Percentiles rank a stretch among this genome's conserved stretches.
Evolutionary conservation across 1,140 invertebrate species (phyloP).

Genomic region (Alviniconcha marisindica): DNA sequence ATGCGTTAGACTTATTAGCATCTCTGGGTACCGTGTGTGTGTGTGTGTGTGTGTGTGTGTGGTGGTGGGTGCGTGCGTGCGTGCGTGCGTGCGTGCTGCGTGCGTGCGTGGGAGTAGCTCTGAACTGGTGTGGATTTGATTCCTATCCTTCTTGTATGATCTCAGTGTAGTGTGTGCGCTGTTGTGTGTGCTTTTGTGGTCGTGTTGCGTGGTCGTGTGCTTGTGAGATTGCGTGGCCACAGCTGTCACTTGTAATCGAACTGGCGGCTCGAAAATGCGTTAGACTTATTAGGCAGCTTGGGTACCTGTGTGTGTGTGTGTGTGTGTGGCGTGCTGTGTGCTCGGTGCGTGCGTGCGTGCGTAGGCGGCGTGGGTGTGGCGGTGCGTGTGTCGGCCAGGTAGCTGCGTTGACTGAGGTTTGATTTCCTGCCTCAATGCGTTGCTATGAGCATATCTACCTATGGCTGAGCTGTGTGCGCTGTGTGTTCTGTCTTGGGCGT

Average conservation of each 20-base stretch:
- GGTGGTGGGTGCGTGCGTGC: not conserved
- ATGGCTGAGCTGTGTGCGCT: not conserved
- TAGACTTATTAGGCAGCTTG: not conserved
- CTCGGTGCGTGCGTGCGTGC: slow-evolving; percentile 1
- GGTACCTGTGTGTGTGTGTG: not conserved
- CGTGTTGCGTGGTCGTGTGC: no score
- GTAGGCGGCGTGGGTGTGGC: not conserved
- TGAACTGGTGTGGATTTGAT: not conserved
- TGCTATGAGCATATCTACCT: no score
- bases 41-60: slow-evolving; percentile 2
- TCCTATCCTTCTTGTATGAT: not conserved
- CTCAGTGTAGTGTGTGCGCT: no score
- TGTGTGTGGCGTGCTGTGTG: no score
- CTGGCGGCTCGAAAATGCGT: no score
- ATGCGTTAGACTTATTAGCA: not conserved
- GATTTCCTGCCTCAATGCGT: no score
- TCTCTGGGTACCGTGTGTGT: not conserved
- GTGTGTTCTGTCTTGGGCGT: not conserved
- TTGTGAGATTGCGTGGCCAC: no score
- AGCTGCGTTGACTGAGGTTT: no score
- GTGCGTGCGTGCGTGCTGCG: slow-evolving; percentile 7
- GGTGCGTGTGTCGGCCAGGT: not conserved
- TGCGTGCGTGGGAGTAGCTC: not conserved
- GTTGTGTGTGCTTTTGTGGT: no score
- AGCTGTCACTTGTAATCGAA: no score